Percentiles rank a stretch among this genome's conserved stretches.
phyloP scores from a whole-genome alignment of 1,140 invertebrate species.

The Elymnias hypermnestra region DNA sequence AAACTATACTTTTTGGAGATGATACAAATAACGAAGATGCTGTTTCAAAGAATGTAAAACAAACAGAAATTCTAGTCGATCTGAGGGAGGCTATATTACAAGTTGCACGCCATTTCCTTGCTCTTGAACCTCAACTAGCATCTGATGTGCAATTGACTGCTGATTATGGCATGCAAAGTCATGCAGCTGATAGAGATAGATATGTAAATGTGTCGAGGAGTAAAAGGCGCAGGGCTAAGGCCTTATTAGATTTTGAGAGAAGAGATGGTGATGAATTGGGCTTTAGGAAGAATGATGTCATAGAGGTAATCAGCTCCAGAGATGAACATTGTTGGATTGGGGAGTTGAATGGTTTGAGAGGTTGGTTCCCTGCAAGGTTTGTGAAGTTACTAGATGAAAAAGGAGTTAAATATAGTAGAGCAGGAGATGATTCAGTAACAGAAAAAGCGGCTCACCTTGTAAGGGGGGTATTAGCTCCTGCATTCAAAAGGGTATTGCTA shows the following conservation, averaged over 20 bases:
- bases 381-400: constrained; percentile 97
- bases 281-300: constrained; percentile 98
- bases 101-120: constrained; percentile 93
- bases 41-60: constrained; percentile 97
- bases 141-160: constrained; percentile 87
- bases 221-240: constrained; percentile 94
- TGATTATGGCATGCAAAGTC: constrained; percentile 97
- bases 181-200: constrained; percentile 94
- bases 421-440: constrained; percentile 97
- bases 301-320: constrained; percentile 97
- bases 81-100: constrained; percentile 95
- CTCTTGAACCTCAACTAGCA: constrained; percentile 84
- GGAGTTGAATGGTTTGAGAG: constrained; percentile 96
- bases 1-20: constrained; percentile 92
- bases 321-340: constrained; percentile 99
- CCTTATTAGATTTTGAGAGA: constrained; percentile 97
- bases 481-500: constrained; percentile 95
- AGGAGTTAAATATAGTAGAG: constrained; percentile 96
- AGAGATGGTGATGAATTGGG: constrained; percentile 99
- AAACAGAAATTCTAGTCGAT: constrained; percentile 96
- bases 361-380: constrained; percentile 99
- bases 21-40: constrained; percentile 85
- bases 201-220: constrained; percentile 94
- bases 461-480: constrained; percentile 93
- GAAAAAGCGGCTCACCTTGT: constrained; percentile 98